Evolutionary conservation across 2,888 invertebrate species (phyloP).

Genomic region (Caenorhabditis sp.): DNA sequence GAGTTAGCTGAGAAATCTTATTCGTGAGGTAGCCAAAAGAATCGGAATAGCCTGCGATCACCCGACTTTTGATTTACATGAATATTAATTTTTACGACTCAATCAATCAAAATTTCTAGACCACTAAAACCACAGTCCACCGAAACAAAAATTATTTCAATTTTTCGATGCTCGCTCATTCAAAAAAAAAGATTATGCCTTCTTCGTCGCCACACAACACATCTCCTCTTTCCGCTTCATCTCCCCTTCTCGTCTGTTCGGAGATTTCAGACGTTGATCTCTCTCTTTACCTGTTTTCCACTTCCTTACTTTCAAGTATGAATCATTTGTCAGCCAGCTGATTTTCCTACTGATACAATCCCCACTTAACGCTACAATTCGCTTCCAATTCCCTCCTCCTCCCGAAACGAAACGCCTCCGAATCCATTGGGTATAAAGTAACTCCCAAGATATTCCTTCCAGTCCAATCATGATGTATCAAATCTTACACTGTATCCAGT

Average conservation of each 20-base stretch:
- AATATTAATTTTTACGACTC: too few species aligned
- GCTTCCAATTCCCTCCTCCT: neutral
- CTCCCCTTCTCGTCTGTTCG: neutral
- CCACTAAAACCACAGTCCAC: too few species aligned
- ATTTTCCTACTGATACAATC: constrained; percentile 10
- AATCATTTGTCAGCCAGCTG: constrained; percentile 8
- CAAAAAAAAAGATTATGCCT: neutral
- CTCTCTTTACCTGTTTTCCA: neutral
- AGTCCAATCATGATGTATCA: constrained; percentile 22
- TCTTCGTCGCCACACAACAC: neutral
- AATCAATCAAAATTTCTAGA: too few species aligned
- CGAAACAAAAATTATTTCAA: too few species aligned
- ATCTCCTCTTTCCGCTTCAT: constrained; percentile 1
- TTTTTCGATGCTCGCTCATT: neutral
- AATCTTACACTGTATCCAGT: constrained; percentile 34
- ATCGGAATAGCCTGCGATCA: too few species aligned
- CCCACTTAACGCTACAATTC: constrained; percentile 15
- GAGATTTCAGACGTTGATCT: constrained; percentile 1
- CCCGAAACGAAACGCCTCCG: constrained; percentile 22
- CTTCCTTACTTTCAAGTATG: constrained; percentile 3
- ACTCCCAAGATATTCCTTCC: neutral
- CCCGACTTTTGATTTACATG: too few species aligned
- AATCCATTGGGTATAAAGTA: constrained; percentile 10
- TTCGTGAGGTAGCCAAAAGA: too few species aligned
- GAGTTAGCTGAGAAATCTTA: too few species aligned